A percentile compares a stretch with the other conserved stretches of the same genome.
phyloP scores from a whole-genome alignment of 2,113 vertebrate genomes.

The Aythya baeri region DNA sequence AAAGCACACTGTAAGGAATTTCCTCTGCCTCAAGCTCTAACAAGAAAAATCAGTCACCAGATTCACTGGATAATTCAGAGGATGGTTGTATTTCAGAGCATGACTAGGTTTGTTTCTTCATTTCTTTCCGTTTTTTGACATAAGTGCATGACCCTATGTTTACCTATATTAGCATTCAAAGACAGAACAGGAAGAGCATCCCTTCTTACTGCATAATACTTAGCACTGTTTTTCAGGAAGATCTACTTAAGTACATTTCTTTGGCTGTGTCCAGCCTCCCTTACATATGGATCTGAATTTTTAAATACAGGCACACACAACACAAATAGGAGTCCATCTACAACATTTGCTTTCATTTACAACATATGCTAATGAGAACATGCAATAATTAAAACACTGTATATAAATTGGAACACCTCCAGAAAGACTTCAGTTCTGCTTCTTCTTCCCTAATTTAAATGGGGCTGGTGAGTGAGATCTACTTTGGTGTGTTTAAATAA shows the following conservation, averaged over 20 bases:
- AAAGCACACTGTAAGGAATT: neutral
- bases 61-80: neutral
- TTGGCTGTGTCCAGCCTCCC: neutral
- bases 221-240: constrained; percentile 8
- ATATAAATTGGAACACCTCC: neutral
- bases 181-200: constrained; percentile 1
- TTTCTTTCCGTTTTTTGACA: neutral
- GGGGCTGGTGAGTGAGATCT: neutral
- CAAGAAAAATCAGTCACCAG: neutral
- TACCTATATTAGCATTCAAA: neutral
- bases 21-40: neutral
- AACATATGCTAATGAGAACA: constrained; percentile 22
- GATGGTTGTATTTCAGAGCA: neutral
- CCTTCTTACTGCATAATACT: neutral
- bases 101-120: neutral
- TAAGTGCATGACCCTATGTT: neutral
- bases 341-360: constrained; percentile 11
- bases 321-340: neutral
- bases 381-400: constrained; percentile 30
- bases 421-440: neutral
- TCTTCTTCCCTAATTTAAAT: neutral
- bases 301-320: neutral
- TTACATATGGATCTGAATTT: constrained; percentile 20
- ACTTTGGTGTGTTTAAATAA: neutral
- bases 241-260: constrained; percentile 5